A percentile compares a stretch with the other conserved stretches of the same genome.
phyloP scores from a whole-genome alignment of 2,888 invertebrate genomes.

The Lasioglossum leucozonium region DNA sequence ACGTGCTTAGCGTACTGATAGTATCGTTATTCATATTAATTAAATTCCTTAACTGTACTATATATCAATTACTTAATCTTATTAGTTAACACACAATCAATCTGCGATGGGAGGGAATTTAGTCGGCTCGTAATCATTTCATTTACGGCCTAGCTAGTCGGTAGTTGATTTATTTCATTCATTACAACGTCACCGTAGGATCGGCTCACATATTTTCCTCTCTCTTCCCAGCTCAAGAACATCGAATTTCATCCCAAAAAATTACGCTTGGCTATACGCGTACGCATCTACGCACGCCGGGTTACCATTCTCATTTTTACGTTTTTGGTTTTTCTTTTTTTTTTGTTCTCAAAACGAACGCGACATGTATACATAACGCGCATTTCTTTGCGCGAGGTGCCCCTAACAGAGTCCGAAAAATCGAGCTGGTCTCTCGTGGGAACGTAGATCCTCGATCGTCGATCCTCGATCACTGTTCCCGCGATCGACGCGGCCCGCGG shows the following conservation, averaged over 20 bases:
- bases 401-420: conserved; percentile 45
- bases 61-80: conserved; percentile 81
- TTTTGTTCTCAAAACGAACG: background rate
- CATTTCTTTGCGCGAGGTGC: conserved; percentile 44
- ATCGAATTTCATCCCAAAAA: conserved; percentile 31
- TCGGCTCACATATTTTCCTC: conserved; percentile 35
- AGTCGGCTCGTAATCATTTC: conserved; percentile 76
- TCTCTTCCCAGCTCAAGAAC: conserved; percentile 21
- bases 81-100: conserved; percentile 83
- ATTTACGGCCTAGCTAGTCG: conserved; percentile 77
- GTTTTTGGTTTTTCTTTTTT: background rate
- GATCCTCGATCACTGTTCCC: background rate
- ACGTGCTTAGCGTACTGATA: conserved; percentile 81
- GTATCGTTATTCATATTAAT: conserved; percentile 80
- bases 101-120: conserved; percentile 83
- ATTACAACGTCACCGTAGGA: conserved; percentile 69
- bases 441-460: conserved; percentile 13
- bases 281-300: conserved; percentile 44
- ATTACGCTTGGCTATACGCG: conserved; percentile 10
- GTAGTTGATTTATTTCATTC: conserved; percentile 75
- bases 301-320: conserved; percentile 4
- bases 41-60: conserved; percentile 81
- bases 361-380: conserved; percentile 20
- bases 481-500: conserved; percentile 19
- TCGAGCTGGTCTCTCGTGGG: conserved; percentile 33